A percentile compares a stretch with the other conserved stretches of the same genome.
Conservation (phyloP, 2,888 invertebrate species). For the Cosmia pyralina region DNA sequence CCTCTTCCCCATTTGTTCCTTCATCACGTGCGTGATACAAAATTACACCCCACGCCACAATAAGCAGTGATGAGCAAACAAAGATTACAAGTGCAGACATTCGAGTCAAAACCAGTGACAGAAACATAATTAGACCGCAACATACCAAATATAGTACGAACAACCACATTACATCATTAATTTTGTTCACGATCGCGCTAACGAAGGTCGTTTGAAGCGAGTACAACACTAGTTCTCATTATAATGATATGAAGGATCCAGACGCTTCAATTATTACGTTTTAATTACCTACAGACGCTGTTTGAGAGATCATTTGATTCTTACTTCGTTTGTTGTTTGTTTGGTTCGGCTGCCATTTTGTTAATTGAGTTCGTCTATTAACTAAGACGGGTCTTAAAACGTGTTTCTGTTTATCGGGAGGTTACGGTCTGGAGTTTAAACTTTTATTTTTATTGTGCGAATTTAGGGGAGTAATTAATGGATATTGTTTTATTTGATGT, state of each 20-base stretch:
- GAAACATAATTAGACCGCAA: constrained; percentile 67
- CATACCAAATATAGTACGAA: constrained; percentile 50
- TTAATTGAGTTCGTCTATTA: constrained; percentile 57
- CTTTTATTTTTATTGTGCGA: constrained; percentile 41
- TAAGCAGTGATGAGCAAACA: constrained; percentile 48
- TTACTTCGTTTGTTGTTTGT: constrained; percentile 50
- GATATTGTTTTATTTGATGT: constrained; percentile 29
- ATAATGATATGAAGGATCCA: constrained; percentile 55
- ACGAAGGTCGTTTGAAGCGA: constrained; percentile 61
- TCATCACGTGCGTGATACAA: constrained; percentile 20
- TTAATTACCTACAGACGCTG: constrained; percentile 64
- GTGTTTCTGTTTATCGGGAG: constrained; percentile 50
- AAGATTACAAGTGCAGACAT: constrained; percentile 53
- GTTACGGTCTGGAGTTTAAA: constrained; percentile 43
- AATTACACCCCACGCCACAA: constrained; percentile 21
- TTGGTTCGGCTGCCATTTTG: constrained; percentile 48
- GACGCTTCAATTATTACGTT: constrained; percentile 66
- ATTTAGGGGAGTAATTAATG: constrained; percentile 36
- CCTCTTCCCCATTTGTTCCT: not conserved
- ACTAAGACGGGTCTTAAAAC: constrained; percentile 45
- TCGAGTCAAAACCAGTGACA: constrained; percentile 56
- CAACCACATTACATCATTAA: constrained; percentile 62
- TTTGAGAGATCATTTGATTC: constrained; percentile 53
- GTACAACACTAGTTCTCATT: constrained; percentile 61
- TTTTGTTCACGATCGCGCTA: constrained; percentile 64